Conservation (phyloP, 2,797 vertebrate species). For the Trachurus trachurus region DNA sequence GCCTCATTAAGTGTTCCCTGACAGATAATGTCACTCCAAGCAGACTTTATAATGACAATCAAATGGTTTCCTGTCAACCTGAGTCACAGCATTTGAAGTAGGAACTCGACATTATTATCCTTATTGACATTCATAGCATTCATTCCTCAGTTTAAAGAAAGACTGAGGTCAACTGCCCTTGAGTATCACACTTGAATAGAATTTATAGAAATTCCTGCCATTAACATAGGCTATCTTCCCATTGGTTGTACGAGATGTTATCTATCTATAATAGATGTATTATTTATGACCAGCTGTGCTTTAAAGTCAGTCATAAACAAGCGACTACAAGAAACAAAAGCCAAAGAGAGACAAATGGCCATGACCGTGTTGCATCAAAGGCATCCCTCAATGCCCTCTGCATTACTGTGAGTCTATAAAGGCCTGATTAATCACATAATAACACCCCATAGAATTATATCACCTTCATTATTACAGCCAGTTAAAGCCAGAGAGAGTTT, state of each 20-base stretch:
- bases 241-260: constrained; percentile 56
- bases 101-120: constrained; percentile 25
- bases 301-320: constrained; percentile 69
- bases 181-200: constrained; percentile 62
- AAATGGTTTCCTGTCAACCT: constrained; percentile 40
- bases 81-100: constrained; percentile 29
- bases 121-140: constrained; percentile 62
- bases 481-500: constrained; percentile 41
- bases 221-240: constrained; percentile 56
- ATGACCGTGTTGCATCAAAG: constrained; percentile 32
- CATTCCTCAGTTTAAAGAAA: constrained; percentile 45
- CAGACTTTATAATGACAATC: constrained; percentile 40
- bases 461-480: constrained; percentile 47
- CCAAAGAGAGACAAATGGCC: constrained; percentile 43
- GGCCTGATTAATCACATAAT: constrained; percentile 71
- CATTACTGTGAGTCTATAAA: constrained; percentile 59
- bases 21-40: constrained; percentile 23
- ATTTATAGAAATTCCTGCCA: constrained; percentile 62
- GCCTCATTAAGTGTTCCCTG: constrained; percentile 16
- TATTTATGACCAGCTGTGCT: constrained; percentile 66
- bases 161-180: constrained; percentile 60
- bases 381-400: constrained; percentile 39
- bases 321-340: constrained; percentile 55
- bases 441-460: constrained; percentile 60
- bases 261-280: constrained; percentile 62